phyloP scores from a whole-genome alignment of 2,113 vertebrate genomes.

The Oryzias celebensis region DNA sequence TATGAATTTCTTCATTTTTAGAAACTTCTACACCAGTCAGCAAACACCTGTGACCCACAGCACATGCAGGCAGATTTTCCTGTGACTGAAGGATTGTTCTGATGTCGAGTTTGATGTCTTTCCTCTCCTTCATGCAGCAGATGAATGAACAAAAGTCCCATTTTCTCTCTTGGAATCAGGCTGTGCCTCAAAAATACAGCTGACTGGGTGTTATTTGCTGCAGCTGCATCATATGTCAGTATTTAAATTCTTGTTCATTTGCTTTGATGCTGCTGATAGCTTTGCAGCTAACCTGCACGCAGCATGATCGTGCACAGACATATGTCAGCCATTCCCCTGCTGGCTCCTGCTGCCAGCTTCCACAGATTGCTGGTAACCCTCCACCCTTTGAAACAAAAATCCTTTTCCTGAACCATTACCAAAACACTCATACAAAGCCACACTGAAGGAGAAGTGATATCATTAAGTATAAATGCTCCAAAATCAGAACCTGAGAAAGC shows the following conservation, averaged over 20 bases:
- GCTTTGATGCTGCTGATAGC: slow-evolving; percentile 20
- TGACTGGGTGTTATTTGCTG: slow-evolving; percentile 15
- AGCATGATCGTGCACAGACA: not conserved
- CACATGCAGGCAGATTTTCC: slow-evolving; percentile 15
- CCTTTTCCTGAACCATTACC: slow-evolving; percentile 39
- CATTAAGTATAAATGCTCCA: slow-evolving; percentile 1
- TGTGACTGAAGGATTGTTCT: slow-evolving; percentile 21
- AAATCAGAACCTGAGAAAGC: not conserved
- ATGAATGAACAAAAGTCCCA: slow-evolving; percentile 22
- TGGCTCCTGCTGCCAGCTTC: slow-evolving; percentile 39
- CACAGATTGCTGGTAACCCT: slow-evolving; percentile 50
- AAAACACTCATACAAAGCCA: not conserved
- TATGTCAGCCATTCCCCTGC: slow-evolving; percentile 16
- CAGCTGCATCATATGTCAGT: slow-evolving; percentile 8
- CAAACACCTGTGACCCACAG: slow-evolving; percentile 14
- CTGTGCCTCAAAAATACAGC: slow-evolving; percentile 14
- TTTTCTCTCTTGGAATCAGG: slow-evolving; percentile 17
- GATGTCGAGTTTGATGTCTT: slow-evolving; percentile 14
- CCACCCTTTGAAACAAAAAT: slow-evolving; percentile 53
- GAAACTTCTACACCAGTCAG: slow-evolving; percentile 7
- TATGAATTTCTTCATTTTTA: slow-evolving; percentile 1
- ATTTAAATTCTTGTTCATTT: slow-evolving; percentile 10
- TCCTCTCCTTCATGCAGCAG: slow-evolving; percentile 22
- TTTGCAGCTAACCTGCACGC: slow-evolving; percentile 1
- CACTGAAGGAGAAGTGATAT: not conserved